Conservation (phyloP, 64 coral and sea anemone species). For the Porites lutea region DNA sequence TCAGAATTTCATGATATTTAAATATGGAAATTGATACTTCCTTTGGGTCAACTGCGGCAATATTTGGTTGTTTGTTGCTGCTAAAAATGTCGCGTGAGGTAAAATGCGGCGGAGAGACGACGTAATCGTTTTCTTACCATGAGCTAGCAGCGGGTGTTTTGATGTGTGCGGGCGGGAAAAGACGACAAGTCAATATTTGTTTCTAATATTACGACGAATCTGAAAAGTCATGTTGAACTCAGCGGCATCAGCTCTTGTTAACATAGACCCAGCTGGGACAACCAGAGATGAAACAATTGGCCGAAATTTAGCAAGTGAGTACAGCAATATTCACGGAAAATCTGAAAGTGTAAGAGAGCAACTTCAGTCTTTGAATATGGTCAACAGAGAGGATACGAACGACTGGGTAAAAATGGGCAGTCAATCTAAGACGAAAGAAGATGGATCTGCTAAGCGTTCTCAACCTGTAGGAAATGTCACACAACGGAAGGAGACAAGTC, state of each 20-base stretch:
- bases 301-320: background rate
- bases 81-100: background rate
- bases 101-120: background rate
- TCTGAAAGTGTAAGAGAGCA: conserved; percentile 31
- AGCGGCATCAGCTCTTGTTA: conserved; percentile 14
- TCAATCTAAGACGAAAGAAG: background rate
- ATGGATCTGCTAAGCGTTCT: conserved; percentile 7
- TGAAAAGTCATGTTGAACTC: conserved; percentile 18
- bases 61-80: background rate
- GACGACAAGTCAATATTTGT: background rate
- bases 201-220: background rate
- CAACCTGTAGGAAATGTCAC: background rate
- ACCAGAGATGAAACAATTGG: conserved; percentile 5
- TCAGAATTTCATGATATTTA: background rate
- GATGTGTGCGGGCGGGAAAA: background rate
- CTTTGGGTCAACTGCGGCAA: background rate
- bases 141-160: background rate
- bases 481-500: conserved; percentile 1
- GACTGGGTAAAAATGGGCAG: background rate
- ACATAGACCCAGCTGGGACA: background rate
- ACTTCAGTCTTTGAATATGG: background rate
- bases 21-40: background rate
- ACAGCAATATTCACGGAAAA: background rate
- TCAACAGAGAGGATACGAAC: background rate
- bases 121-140: background rate